Conservation (phyloP, 2,888 invertebrate genomes). For the Desoria tigrina region DNA sequence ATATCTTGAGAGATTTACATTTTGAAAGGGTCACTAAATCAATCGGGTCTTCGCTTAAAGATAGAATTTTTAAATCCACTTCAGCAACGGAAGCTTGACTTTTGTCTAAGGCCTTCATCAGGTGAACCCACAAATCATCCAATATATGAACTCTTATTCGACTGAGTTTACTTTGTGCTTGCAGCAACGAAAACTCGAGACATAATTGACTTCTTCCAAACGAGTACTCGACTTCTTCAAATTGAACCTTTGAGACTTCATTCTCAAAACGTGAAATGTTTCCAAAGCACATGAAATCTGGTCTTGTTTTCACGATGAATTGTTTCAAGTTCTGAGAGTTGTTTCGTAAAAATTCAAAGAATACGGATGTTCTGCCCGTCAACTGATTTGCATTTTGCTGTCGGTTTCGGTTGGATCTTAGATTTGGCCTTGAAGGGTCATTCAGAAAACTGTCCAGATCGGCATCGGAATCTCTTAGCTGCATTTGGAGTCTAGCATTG, state of each 20-base stretch:
- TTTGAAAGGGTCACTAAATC: conserved; percentile 13
- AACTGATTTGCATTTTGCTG: background rate
- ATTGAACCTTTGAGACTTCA: conserved; percentile 31
- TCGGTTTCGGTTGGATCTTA: background rate
- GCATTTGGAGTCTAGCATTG: background rate
- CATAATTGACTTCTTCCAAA: conserved; percentile 37
- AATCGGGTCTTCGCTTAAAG: conserved; percentile 22
- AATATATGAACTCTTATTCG: conserved; percentile 28
- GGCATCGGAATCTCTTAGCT: background rate
- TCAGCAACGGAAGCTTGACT: conserved; percentile 24
- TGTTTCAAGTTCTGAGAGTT: conserved; percentile 27
- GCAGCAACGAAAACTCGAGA: conserved; percentile 26
- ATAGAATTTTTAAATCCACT: conserved; percentile 32
- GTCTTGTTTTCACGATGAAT: conserved; percentile 25
- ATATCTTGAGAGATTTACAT: conserved; percentile 23
- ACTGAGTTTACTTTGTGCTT: conserved; percentile 25
- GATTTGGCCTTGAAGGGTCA: background rate
- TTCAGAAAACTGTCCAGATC: conserved; percentile 12
- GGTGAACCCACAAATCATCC: conserved; percentile 31
- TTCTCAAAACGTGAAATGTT: conserved; percentile 20
- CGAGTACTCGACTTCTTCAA: conserved; percentile 41
- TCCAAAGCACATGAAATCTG: conserved; percentile 40
- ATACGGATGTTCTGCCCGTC: conserved; percentile 22
- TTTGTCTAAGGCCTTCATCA: conserved; percentile 21
- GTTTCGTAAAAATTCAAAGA: conserved; percentile 30